These are phyloP conservation scores for Bombylius major DNA, from an alignment of 2,888 invertebrate species.

Conservation along the genomic window DNA sequence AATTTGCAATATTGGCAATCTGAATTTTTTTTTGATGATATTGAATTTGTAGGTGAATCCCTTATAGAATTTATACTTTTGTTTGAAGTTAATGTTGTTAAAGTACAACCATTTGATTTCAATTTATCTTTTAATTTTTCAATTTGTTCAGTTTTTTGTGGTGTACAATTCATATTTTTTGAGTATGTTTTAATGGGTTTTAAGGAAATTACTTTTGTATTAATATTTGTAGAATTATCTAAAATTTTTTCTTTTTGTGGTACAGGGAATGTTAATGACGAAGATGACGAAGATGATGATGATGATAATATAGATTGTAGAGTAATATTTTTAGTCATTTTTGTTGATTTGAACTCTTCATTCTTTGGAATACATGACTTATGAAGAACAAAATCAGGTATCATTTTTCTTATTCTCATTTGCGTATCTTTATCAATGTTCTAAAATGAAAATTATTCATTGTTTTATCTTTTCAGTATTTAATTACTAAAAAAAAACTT, in stretches of 20 bases:
- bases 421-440: slow-evolving; percentile 7
- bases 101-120: slow-evolving; percentile 20
- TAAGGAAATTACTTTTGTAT: too few species aligned
- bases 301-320: too few species aligned
- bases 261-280: too few species aligned
- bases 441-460: background rate
- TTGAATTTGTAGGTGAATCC: background rate
- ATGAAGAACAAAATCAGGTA: slow-evolving; percentile 4
- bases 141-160: background rate
- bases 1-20: slow-evolving; percentile 4
- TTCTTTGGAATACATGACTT: background rate
- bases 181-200: too few species aligned
- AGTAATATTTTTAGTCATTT: too few species aligned
- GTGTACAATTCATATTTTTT: too few species aligned
- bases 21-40: background rate
- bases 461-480: too few species aligned
- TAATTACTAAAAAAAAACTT: too few species aligned
- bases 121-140: slow-evolving; percentile 2
- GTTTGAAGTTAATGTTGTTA: slow-evolving; percentile 11
- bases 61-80: background rate
- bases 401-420: slow-evolving; percentile 2
- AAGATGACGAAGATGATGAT: too few species aligned
- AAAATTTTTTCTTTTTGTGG: too few species aligned
- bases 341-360: background rate
- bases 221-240: too few species aligned